Evolutionary conservation across 35 echinoderm and acorn worm genomes (phyloP).

Genomic region (Hemicentrotus pulcherrimus): DNA sequence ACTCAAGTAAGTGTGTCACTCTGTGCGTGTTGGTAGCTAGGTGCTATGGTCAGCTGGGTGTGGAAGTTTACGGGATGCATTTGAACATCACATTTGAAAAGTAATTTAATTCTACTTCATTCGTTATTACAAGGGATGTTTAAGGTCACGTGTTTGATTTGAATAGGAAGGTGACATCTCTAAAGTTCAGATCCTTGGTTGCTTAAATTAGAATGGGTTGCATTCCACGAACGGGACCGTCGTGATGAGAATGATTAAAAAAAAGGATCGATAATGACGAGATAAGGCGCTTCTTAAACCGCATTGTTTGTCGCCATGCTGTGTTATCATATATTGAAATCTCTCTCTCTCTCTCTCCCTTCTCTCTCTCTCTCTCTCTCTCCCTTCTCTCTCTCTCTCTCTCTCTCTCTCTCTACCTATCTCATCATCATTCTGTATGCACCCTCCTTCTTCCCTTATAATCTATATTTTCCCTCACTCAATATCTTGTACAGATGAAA

Average conservation of each 20-base stretch:
- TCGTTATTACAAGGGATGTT: background rate
- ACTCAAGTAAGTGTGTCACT: background rate
- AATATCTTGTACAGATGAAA: too few relatives aligned
- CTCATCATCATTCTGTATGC: background rate
- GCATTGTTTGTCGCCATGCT: background rate
- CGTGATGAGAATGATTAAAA: background rate
- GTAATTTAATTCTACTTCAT: background rate
- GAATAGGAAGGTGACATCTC: background rate
- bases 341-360: too few relatives aligned
- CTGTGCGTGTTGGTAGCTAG: background rate
- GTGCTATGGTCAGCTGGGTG: background rate
- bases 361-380: too few relatives aligned
- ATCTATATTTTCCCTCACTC: too few relatives aligned
- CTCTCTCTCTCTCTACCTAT: too few relatives aligned
- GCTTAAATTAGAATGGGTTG: background rate
- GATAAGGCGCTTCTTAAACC: background rate
- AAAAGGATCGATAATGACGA: background rate
- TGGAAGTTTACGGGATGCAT: background rate
- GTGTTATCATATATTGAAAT: too few relatives aligned
- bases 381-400: too few relatives aligned
- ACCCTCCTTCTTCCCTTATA: background rate
- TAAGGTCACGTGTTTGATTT: background rate
- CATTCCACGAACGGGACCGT: background rate
- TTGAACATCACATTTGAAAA: background rate
- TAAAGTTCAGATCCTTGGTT: background rate